A percentile compares a stretch with the other conserved stretches of the same genome.
phyloP scores from a whole-genome alignment of 2,888 invertebrate genomes.

The Amphiduros pacificus region DNA sequence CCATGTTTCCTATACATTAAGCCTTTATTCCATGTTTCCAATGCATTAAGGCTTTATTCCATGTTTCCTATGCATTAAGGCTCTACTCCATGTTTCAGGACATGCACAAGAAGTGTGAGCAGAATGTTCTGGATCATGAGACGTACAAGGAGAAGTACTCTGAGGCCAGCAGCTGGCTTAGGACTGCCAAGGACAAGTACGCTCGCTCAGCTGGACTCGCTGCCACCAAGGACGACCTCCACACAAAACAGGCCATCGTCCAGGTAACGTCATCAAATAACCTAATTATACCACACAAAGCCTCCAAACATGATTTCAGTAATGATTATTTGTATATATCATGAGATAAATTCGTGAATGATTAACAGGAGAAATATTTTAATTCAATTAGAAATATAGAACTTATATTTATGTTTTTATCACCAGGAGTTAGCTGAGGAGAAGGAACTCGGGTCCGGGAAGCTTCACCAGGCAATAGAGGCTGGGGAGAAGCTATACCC shows the following conservation, averaged over 20 bases:
- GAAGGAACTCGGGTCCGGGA: constrained; percentile 80
- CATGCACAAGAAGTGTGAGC: constrained; percentile 78
- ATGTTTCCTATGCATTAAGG: no score
- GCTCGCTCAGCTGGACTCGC: constrained; percentile 9
- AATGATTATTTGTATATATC: no score
- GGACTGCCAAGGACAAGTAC: constrained; percentile 65
- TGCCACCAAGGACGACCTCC: constrained; percentile 19
- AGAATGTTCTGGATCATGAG: constrained; percentile 83
- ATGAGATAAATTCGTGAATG: no score
- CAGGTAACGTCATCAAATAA: constrained; percentile 19
- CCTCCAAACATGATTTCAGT: no score
- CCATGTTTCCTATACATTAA: no score
- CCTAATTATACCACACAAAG: no score
- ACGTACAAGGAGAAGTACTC: constrained; percentile 72
- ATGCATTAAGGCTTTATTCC: no score
- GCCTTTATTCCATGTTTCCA: no score
- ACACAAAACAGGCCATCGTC: constrained; percentile 20
- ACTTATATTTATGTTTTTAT: not conserved
- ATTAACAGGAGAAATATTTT: no score
- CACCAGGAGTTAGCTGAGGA: constrained; percentile 66
- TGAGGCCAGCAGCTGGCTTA: constrained; percentile 76
- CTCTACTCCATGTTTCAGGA: no score
- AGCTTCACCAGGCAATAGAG: constrained; percentile 73
- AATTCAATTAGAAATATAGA: no score
- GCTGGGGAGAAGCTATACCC: constrained; percentile 88